Base-by-base conservation (phyloP, 2,797 vertebrate genomes). In the Eidolon dupreanum region DNA sequence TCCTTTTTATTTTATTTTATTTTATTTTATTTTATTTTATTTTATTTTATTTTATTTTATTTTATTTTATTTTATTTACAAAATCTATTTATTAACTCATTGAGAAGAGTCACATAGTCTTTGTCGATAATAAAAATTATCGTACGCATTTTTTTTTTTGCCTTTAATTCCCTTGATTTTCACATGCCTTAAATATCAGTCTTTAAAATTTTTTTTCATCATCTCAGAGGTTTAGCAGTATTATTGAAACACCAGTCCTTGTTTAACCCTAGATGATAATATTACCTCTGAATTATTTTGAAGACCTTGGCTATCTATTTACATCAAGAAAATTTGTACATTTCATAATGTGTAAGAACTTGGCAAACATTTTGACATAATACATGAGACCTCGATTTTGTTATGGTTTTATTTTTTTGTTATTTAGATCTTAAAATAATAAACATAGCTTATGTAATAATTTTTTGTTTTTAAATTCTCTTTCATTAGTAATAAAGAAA, bases 401-500 rank as follows among this genome's bases (percentile, higher is more conserved):
- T 3, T n/a, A 55, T n/a, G 1, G 20, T 53, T 53, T 75, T 82
- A 49, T 70, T 86, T 79, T 77, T 90, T 68, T 65, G 31, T 41
- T 61, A 78, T 94, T 94, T 93, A 51, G 15, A 53, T 53, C 9
- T 57, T 57, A 68, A 87, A 38, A 43, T 68, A 83, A 84, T 73
- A 55, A 84, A 36, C 3, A 46, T 36, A 43, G 46, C 19, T 89
- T 41, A 53, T 0, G 26, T 55, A 49, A 71, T 36, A 73, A 70
- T 75, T 83, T 77, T 77, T 88, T 13, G 81, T 43, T 87, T 93
- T 87, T 79, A 28, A 81, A 73, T 90, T 88, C 5, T 59, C 61
- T 86, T 71, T 77, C 8, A 73, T n/a, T 65, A 57, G 28, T 70
- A 57, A 66, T n/a, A 9, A 38, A 61, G 3, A 87, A 68, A 51